Evolutionary conservation across 1,140 invertebrate species (phyloP).

Genomic region (Episyrphus balteatus): DNA sequence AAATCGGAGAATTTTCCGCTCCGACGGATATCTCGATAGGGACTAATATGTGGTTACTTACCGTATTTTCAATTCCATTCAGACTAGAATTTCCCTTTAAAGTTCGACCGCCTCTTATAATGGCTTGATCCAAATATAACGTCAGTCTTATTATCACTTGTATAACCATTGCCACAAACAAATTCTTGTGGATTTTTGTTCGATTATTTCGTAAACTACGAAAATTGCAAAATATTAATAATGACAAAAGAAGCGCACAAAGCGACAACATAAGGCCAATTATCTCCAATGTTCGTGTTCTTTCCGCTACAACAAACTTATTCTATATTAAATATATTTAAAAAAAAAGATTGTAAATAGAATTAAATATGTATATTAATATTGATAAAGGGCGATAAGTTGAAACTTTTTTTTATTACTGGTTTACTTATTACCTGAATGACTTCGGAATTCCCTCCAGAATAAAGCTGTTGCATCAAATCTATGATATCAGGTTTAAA

Average conservation of each 20-base stretch:
- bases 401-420: no score
- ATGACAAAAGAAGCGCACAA: slow-evolving; percentile 57
- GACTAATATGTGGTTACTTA: no score
- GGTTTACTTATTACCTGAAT: slow-evolving; percentile 3
- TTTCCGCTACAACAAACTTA: slow-evolving; percentile 62
- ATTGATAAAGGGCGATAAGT: no score
- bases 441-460: slow-evolving; percentile 39
- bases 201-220: slow-evolving; percentile 72
- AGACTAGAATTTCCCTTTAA: slow-evolving; percentile 20
- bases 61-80: slow-evolving; percentile 65
- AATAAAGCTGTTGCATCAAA: slow-evolving; percentile 50
- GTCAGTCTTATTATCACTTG: slow-evolving; percentile 74
- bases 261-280: slow-evolving; percentile 71
- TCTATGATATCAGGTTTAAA: slow-evolving; percentile 60
- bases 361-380: background rate
- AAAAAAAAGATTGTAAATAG: slow-evolving; percentile 1
- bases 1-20: no score
- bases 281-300: slow-evolving; percentile 67
- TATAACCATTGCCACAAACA: slow-evolving; percentile 76
- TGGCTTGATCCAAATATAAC: slow-evolving; percentile 73
- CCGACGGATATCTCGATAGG: no score
- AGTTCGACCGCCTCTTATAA: slow-evolving; percentile 36
- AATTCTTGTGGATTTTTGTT: slow-evolving; percentile 77
- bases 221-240: slow-evolving; percentile 71
- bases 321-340: background rate